Base-by-base conservation (phyloP, 1,140 invertebrate genomes). In the Drosophila pseudoananassae region DNA sequence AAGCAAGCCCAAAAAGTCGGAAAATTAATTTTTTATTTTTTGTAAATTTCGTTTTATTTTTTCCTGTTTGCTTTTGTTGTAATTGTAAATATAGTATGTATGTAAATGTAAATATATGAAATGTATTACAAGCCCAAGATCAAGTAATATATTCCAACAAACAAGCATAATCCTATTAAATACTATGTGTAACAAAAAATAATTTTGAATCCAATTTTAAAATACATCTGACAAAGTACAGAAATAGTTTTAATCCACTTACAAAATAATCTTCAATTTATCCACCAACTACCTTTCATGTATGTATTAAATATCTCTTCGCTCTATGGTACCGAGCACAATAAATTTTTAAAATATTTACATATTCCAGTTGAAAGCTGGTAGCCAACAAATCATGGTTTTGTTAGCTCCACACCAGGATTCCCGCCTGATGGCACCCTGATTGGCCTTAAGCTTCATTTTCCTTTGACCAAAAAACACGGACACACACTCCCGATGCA, bases 401-500 rank as follows among this genome's bases (percentile, higher is more conserved):
- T 56, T 43, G 65, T 56, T 49, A 69, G 31, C 65, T 59, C 15
- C 1, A 3, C 38, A 54, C 38, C 38, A 29, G 10, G 17, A 49
- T 33, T 54, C n/a, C 52, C 43, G 49, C n/a, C 70, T 52, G 50
- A 52, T 75, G 50, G 50, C 63, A 55, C 40, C 64, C 47, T 63
- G 17, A 47, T 52, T 63, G 45, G 51, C 25, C 56, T 59, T 63
- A 59, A 68, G 49, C 66, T 73, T 38, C 56, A 63, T 72, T 65
- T 73, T 31, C 66, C 78, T 65, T 74, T 71, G 64, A 33, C 63
- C 46, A 59, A 66, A 33, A 77, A 43, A 71, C 36, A 63, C 54
- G 27, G 40, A 47, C 15, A 31, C 50, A 55, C 3, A 55, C 33
- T 10, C 10, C 10, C 33, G 10, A 49, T 9, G 47, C 51, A 57